Evolutionary conservation across 2,888 invertebrate species (phyloP), one percentile per base, ranked within the genome.

Genomic region (Helicoverpa assulta): DNA sequence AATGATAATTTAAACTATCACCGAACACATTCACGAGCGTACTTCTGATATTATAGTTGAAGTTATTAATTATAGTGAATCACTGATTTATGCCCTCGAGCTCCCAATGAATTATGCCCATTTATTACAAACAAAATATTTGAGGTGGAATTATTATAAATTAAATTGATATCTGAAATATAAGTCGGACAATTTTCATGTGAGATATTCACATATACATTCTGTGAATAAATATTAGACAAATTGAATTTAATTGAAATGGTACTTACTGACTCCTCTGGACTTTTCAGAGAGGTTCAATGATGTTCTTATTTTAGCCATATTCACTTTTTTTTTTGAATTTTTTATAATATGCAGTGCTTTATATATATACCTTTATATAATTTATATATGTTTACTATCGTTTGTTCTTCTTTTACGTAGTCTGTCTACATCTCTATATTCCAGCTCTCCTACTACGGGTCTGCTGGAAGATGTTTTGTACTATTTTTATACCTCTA

Each of bases 31-130:
- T 47, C 18, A 14, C 18, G 16, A 16, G 47, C 12, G n/a, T 21
- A 51, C 47, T 52, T 66, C 58, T 61, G 56, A 60, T 21, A 56
- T 40, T 8, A 40, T 19, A 26, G 26, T 21, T 26, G 16, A 12
- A 14, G 47, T 64, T 63, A 78, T 71, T 75, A 67, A 75, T 69
- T 40, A 63, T n/a, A 61, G 53, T 56, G 37, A 57, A 62, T 54
- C 43, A 51, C 64, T 62, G 71, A 71, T 74, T 66, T 61, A 55
- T 43, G 33, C 19, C 26, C 26, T 37, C 52, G 47, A 67, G 19
- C 50, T 53, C 16, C 16, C 19, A 70, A 70, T 62, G 29, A 67
- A 67, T 68, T 58, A 67, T 50, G 56, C 14, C 52, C 58, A 76
- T 72, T 18, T 12, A 43, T 71, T 62, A 43, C 26, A 51, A 56